phyloP scores from a whole-genome alignment of 1,140 invertebrate species.

The Drosophila eugracilis region DNA sequence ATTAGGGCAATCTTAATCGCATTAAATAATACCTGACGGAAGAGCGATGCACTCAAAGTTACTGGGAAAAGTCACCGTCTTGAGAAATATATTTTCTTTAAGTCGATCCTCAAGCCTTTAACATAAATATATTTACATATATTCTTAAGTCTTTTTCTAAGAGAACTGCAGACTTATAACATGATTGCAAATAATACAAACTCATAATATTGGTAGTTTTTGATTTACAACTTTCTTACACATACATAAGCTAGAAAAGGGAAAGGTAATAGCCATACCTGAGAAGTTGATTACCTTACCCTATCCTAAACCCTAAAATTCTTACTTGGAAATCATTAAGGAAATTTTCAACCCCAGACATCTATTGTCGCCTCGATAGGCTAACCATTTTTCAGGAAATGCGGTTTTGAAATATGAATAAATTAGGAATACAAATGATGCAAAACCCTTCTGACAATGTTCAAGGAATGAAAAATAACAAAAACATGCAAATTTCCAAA shows the following conservation, averaged over 20 bases:
- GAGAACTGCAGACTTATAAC: no score
- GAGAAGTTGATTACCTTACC: no score
- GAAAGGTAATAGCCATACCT: no score
- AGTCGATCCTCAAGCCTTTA: not conserved
- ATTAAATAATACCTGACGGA: conserved; percentile 18
- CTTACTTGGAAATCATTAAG: not conserved
- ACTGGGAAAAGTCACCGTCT: not conserved
- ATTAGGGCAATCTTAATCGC: conserved; percentile 38
- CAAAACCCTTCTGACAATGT: no score
- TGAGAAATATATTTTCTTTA: not conserved
- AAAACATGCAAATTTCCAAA: not conserved
- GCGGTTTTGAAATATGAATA: conserved; percentile 3
- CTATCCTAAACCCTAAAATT: not conserved
- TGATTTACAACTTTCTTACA: no score
- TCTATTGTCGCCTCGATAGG: no score
- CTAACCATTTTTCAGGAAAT: not conserved
- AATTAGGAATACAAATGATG: not conserved
- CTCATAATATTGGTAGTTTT: no score
- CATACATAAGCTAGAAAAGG: no score
- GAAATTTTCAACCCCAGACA: not conserved
- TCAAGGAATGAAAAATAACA: not conserved
- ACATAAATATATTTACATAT: no score
- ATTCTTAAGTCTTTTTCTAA: no score
- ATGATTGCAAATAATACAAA: no score
- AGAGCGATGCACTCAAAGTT: conserved; percentile 5